Percentiles rank a stretch among this genome's conserved stretches.
Conservation (phyloP, 2,888 invertebrate genomes). For the Himalopsyche tibetana region DNA sequence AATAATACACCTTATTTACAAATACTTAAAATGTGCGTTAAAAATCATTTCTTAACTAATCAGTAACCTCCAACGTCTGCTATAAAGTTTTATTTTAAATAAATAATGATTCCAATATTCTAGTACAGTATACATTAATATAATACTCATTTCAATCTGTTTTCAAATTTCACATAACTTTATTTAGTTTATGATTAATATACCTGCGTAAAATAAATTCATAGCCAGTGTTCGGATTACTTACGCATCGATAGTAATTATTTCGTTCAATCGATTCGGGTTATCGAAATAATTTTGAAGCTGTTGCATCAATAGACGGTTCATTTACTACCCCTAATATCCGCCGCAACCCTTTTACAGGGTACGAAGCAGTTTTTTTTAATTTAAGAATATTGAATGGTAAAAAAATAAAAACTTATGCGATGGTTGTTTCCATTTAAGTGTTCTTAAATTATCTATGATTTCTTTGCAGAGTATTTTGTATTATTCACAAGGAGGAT, state of each 20-base stretch:
- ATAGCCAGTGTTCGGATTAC: background rate
- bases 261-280: constrained; percentile 29
- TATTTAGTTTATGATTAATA: background rate
- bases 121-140: no score
- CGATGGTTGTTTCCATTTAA: constrained; percentile 49
- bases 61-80: no score
- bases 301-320: constrained; percentile 17
- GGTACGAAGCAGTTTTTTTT: constrained; percentile 35
- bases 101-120: no score
- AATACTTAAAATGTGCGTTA: no score
- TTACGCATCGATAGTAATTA: constrained; percentile 32
- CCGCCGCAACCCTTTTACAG: constrained; percentile 59
- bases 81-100: no score
- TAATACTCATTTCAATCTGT: no score
- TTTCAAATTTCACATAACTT: no score
- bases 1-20: no score
- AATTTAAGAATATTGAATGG: constrained; percentile 19
- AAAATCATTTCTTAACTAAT: no score
- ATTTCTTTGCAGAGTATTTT: background rate
- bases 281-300: constrained; percentile 32
- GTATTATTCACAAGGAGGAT: background rate
- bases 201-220: constrained; percentile 17
- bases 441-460: background rate
- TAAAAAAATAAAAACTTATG: constrained; percentile 33
- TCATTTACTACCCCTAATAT: constrained; percentile 54